Evolutionary conservation across 2,888 invertebrate genomes (phyloP).

Genomic region (Bellardia pandia): DNA sequence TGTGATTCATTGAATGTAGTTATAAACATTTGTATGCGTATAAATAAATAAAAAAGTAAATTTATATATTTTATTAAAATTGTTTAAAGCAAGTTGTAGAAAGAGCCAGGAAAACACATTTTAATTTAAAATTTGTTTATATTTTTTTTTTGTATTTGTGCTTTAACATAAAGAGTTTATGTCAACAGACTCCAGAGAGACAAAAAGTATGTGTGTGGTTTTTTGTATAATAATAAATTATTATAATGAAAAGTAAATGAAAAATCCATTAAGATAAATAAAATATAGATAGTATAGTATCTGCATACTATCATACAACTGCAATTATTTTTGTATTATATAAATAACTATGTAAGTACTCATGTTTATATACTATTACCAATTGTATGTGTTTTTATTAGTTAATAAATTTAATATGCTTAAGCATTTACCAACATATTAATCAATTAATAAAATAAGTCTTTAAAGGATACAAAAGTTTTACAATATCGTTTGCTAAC

Average conservation of each 20-base stretch:
- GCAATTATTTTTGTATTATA: no score
- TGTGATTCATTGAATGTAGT: slow-evolving; percentile 50
- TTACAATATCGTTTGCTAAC: no score
- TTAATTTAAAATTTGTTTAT: slow-evolving; percentile 5
- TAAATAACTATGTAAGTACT: not conserved
- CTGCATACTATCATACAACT: no score
- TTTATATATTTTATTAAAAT: slow-evolving; percentile 3
- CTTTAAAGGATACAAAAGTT: not conserved
- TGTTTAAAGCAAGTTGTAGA: not conserved
- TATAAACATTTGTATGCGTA: not conserved
- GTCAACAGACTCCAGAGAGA: not conserved
- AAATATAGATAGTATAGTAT: not conserved
- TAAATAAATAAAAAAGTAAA: not conserved
- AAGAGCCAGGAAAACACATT: not conserved
- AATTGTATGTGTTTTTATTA: not conserved
- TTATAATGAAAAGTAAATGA: slow-evolving; percentile 62
- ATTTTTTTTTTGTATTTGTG: not conserved
- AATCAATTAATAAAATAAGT: slow-evolving; percentile 39
- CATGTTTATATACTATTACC: not conserved
- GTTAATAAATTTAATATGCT: slow-evolving; percentile 21
- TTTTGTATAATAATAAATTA: slow-evolving; percentile 41
- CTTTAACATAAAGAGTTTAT: slow-evolving; percentile 16
- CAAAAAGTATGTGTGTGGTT: not conserved
- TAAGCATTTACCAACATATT: slow-evolving; percentile 25
- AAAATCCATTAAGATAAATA: slow-evolving; percentile 52